phyloP scores from a whole-genome alignment of 2,797 vertebrate genomes.

The Tauraco hartlaubi region DNA sequence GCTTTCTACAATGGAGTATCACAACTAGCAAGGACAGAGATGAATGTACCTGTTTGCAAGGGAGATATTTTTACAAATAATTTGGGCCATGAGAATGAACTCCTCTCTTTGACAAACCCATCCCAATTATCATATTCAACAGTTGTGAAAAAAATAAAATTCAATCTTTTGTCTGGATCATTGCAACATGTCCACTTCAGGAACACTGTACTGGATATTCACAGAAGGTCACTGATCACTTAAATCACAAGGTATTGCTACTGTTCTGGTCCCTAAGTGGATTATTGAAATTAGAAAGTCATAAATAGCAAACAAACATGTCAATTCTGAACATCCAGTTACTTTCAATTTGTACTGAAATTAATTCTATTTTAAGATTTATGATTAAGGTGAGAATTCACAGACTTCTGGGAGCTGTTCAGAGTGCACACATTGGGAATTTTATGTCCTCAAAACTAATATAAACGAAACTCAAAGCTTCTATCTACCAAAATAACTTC shows the following conservation, averaged over 20 bases:
- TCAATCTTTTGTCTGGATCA: neutral
- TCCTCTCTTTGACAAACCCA: neutral
- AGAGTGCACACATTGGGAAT: neutral
- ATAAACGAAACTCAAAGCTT: conserved; percentile 26
- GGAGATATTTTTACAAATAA: neutral
- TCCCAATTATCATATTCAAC: neutral
- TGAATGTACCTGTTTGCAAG: neutral
- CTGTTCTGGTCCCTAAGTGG: neutral
- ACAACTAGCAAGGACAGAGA: neutral
- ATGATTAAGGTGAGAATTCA: neutral
- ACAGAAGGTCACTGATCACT: neutral
- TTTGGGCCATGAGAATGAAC: neutral
- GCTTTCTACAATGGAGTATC: neutral
- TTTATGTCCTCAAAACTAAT: neutral
- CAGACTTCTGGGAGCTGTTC: neutral
- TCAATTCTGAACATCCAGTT: neutral
- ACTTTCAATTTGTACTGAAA: neutral
- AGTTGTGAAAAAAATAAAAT: neutral
- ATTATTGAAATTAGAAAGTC: neutral
- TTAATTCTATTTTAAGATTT: neutral
- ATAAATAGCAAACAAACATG: neutral
- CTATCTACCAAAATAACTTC: neutral
- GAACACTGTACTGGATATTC: neutral
- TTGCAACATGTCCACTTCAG: neutral
- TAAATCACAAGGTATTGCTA: neutral